Evolutionary conservation across 2,797 vertebrate genomes (phyloP).

Genomic region (Lates japonicus): DNA sequence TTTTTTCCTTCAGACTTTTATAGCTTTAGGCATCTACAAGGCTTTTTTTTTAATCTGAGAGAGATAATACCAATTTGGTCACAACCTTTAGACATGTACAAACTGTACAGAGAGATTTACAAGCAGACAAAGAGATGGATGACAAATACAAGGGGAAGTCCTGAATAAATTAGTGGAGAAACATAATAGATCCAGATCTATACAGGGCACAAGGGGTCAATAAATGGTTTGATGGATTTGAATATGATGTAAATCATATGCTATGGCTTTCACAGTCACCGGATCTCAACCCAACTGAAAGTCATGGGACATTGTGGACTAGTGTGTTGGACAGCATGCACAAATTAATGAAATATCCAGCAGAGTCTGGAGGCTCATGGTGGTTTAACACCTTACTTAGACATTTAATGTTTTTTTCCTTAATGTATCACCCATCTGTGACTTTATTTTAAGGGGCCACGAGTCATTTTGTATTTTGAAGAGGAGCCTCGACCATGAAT

Average conservation of each 20-base stretch:
- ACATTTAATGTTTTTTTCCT: background rate
- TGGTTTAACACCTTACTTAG: background rate
- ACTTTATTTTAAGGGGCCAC: background rate
- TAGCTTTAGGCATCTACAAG: background rate
- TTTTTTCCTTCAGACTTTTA: background rate
- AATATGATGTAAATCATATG: background rate
- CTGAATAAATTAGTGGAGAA: background rate
- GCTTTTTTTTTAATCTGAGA: background rate
- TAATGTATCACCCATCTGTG: background rate
- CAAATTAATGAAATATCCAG: background rate
- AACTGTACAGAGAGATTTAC: background rate
- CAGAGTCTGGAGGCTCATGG: background rate
- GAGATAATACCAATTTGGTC: background rate
- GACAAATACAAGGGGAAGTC: background rate
- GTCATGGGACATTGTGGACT: background rate
- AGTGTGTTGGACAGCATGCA: background rate
- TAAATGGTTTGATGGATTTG: too few species aligned
- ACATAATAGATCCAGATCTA: background rate
- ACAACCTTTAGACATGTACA: background rate
- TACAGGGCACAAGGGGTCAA: too few species aligned
- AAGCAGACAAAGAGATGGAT: background rate
- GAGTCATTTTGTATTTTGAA: background rate
- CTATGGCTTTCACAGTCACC: background rate
- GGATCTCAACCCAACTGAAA: background rate
- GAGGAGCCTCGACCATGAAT: background rate